A percentile compares a stretch with the other conserved stretches of the same genome.
phyloP scores from a whole-genome alignment of 2,888 invertebrate species.

The Mythimna lalbum region DNA sequence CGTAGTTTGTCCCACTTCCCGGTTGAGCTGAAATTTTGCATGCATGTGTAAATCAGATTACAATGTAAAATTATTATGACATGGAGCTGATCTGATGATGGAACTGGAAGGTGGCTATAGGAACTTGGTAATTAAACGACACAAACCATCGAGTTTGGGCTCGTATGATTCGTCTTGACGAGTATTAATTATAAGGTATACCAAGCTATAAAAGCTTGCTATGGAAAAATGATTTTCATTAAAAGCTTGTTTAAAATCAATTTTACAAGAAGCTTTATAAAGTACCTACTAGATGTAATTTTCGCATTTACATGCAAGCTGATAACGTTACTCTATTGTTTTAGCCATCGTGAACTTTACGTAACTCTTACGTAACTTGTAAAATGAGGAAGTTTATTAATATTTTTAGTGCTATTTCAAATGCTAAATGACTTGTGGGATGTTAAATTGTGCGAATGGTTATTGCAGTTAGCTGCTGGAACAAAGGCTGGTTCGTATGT shows the following conservation, averaged over 20 bases:
- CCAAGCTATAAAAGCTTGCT: too few relatives aligned
- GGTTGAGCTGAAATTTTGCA: too few relatives aligned
- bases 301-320: constrained; percentile 30
- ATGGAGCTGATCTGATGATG: too few relatives aligned
- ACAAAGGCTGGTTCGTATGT: constrained; percentile 19
- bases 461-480: constrained; percentile 26
- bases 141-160: too few relatives aligned
- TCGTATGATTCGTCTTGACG: too few relatives aligned
- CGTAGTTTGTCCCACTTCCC: too few relatives aligned
- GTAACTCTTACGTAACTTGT: constrained; percentile 70
- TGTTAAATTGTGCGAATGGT: constrained; percentile 53
- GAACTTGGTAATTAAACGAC: too few relatives aligned
- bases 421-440: constrained; percentile 42
- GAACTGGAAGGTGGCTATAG: too few relatives aligned
- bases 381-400: constrained; percentile 70
- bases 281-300: neutral
- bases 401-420: constrained; percentile 58
- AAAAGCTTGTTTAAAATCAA: constrained; percentile 1
- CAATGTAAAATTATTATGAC: too few relatives aligned
- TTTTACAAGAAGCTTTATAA: neutral
- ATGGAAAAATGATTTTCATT: too few relatives aligned
- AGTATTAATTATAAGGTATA: too few relatives aligned
- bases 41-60: too few relatives aligned
- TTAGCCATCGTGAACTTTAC: constrained; percentile 62
- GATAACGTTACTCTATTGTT: constrained; percentile 47